Base-by-base conservation (phyloP, 2,797 vertebrate genomes). In the Hirundo rustica region DNA sequence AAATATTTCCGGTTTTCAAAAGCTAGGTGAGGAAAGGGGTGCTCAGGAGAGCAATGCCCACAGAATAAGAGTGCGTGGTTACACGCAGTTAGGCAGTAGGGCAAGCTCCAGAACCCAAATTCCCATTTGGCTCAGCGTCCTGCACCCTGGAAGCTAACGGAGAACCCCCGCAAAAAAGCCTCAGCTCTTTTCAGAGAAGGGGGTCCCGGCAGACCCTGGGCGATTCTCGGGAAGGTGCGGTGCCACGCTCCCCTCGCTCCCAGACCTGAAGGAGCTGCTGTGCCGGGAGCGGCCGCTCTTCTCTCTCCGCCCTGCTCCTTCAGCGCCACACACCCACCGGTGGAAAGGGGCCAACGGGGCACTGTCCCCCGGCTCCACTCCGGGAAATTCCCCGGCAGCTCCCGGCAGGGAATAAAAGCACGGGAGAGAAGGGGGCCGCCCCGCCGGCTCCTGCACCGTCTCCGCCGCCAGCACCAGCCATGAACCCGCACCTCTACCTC, bases 241-340 rank as follows among this genome's bases (percentile, higher is more conserved):
- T 0, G n/a, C 32, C 45, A 0, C 2, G 18, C n/a, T 54, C 42
- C 36, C 20, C n/a, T 26, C 3, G 9, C 8, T 10, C 9, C 17
- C 7, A 13, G 2, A 17, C 14, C 22, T 21, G 53, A 16, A 45
- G 22, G 22, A 20, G 8, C 32, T 8, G 7, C 74, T 9, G 53
- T 1, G 34, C 38, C 8, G 4, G 7, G 10, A 36, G 16, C 23
- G 19, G 34, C 53, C 6, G 9, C 36, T 21, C 16, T 42, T 5
- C 50, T 21, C 48, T 26, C 26, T 26, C 48, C 22, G 62, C 21
- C 36, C 53, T 1, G 34, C 20, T 61, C 23, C 16, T 47, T 5
- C 8, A 22, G 83, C 29, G 11, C 32, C 45, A 5, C 36, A 55
- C 62, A 44, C 32, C 32, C 38, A 13, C 22, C 5, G 16, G 3